Base-by-base conservation (phyloP, 2,113 vertebrate species). In the Petroica traversi region DNA sequence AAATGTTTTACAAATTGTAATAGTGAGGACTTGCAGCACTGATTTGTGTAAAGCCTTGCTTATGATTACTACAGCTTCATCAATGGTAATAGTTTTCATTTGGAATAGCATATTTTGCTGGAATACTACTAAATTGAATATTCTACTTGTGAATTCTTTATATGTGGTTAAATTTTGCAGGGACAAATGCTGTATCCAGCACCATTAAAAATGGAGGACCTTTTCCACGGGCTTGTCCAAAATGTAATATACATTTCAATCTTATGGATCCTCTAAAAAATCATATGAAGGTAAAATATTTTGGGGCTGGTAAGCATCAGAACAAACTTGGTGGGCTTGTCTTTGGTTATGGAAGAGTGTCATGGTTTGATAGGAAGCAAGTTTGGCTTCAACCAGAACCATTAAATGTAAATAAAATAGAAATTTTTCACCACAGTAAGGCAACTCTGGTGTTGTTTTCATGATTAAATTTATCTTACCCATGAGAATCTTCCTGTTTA, bases 161-260 rank as follows among this genome's bases (percentile, higher is more conserved):
- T 7, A 1, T 88, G 7, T 40, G 91, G 91, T 74, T 92, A 78
- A 92, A 88, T 96, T 97, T 95, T 97, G 62, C 93, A 98, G 98
- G 63, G 82, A 79, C 91, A 92, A 93, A 95, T 96, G 78, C 71
- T 78, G 63, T 48, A 41, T 91, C 95, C 52, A 96, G 75, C 88
- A 94, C 93, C 22, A 93, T 98, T 96, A 99, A 99, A 97, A 99
- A 99, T 95, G 98, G 98, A 81, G 97, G 97, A 55, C 98, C 98
- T 67, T 96, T 98, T 66, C 98, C 98, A 96, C 98, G 97, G 94
- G 99, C 98, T 81, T 99, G 99, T 97, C 98, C 98, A 14, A 99
- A 98, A 74, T 99, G 99, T 97, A 98, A 98, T 92, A 98, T 99
- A 97, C 98, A 99, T 84, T 99, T 99, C 91, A 97, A 98, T 81